Conservation (phyloP, 2,888 invertebrate genomes). For the Scrobipalpa atriplicella region DNA sequence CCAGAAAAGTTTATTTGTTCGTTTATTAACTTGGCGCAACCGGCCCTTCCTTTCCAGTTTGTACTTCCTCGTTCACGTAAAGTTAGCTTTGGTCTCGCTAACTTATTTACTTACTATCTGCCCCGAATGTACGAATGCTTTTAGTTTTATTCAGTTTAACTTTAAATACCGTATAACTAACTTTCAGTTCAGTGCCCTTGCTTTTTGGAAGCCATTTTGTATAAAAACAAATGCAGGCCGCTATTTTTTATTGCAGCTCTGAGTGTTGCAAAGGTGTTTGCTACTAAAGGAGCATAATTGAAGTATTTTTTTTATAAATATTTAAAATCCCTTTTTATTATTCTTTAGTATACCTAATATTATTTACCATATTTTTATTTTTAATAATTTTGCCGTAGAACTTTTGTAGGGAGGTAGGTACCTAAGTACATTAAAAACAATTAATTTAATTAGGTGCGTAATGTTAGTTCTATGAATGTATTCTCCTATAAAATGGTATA, state of each 20-base stretch:
- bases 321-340: too few species aligned
- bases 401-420: too few species aligned
- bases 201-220: neutral
- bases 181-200: slow-evolving; percentile 13
- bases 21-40: neutral
- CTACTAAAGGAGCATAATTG: too few species aligned
- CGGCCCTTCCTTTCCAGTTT: slow-evolving; percentile 23
- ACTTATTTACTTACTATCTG: slow-evolving; percentile 30
- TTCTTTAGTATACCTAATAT: too few species aligned
- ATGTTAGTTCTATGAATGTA: too few species aligned
- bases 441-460: too few species aligned
- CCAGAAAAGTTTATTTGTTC: neutral
- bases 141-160: slow-evolving; percentile 27
- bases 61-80: slow-evolving; percentile 27
- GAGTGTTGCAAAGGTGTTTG: neutral
- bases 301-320: too few species aligned
- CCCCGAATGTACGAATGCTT: slow-evolving; percentile 28
- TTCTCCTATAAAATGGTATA: too few species aligned
- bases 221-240: neutral
- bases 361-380: too few species aligned
- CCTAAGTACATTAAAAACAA: too few species aligned
- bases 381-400: too few species aligned
- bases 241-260: neutral
- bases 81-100: slow-evolving; percentile 29
- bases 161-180: slow-evolving; percentile 25